Conservation (phyloP, 2,797 vertebrate genomes). For the Luscinia megarhynchos region DNA sequence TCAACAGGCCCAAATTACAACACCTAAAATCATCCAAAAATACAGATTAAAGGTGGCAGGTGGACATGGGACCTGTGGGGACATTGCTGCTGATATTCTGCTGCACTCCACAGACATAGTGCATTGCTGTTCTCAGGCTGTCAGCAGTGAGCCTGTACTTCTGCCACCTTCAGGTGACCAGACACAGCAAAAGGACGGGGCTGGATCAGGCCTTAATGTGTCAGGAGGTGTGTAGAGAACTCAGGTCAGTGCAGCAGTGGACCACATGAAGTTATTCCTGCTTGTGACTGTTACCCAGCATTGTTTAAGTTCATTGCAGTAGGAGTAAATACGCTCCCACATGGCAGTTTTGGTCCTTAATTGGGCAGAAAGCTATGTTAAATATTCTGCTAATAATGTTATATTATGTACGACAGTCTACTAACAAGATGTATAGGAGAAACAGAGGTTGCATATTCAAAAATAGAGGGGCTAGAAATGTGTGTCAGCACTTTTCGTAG, state of each 20-base stretch:
- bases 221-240: neutral
- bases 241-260: accelerated
- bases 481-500: neutral
- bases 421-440: neutral
- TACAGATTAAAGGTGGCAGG: neutral
- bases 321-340: neutral
- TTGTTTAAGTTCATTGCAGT: neutral
- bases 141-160: neutral
- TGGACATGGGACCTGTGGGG: neutral
- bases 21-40: neutral
- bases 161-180: neutral
- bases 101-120: too few relatives aligned
- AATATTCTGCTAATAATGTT: too few relatives aligned
- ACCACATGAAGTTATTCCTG: neutral
- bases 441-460: neutral
- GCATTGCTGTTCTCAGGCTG: neutral
- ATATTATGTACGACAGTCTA: too few relatives aligned
- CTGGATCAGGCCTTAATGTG: neutral
- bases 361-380: too few relatives aligned
- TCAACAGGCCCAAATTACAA: neutral
- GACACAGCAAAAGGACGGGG: neutral
- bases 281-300: neutral
- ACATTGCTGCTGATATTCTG: neutral
- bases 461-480: neutral
- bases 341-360: too few relatives aligned